Conservation (phyloP, 2,113 vertebrate species). For the Aviceda subcristata region DNA sequence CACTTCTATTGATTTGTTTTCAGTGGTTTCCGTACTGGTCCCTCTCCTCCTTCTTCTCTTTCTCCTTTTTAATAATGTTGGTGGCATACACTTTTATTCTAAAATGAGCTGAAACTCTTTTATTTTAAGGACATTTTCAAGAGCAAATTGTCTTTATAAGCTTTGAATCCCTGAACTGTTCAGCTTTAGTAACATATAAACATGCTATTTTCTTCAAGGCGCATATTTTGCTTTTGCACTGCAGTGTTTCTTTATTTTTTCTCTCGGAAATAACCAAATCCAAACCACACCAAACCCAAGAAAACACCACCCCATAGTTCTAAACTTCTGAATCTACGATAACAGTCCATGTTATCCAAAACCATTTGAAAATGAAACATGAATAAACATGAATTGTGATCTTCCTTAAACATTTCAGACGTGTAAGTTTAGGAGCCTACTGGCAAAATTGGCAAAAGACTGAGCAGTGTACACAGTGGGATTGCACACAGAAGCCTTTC, state of each 20-base stretch:
- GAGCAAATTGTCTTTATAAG: neutral
- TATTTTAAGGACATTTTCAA: neutral
- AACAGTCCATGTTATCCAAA: neutral
- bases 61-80: neutral
- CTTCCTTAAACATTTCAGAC: neutral
- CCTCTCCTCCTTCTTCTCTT: neutral
- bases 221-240: neutral
- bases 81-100: neutral
- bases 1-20: neutral
- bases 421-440: neutral
- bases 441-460: neutral
- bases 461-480: neutral
- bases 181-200: neutral
- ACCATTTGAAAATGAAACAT: neutral
- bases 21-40: rapidly evolving
- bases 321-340: neutral
- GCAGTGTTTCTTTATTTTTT: neutral
- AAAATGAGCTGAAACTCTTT: neutral
- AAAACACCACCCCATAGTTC: neutral
- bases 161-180: neutral
- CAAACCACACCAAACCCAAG: neutral
- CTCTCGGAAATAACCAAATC: neutral
- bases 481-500: neutral
- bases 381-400: neutral
- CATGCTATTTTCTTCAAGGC: neutral